phyloP scores from a whole-genome alignment of 37 sponge, comb jelly and placozoan genomes.

The Chondrilla cf. caribensis region DNA sequence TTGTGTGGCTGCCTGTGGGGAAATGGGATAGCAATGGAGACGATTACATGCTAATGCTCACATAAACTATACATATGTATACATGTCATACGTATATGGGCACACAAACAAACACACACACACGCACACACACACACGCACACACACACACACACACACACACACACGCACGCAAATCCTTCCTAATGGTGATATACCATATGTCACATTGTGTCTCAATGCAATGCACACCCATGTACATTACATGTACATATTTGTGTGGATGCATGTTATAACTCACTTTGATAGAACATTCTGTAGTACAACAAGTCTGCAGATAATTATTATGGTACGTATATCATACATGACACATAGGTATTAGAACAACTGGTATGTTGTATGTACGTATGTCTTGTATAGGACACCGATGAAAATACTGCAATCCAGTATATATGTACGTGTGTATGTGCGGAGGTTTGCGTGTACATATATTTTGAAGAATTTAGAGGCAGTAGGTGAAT shows the following conservation, averaged over 20 bases:
- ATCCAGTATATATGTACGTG: neutral
- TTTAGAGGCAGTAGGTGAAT: neutral
- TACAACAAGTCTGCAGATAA: constrained; percentile 24
- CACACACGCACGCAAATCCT: no score
- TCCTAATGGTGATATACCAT: no score
- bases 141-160: no score
- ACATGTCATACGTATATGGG: neutral
- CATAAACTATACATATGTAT: neutral
- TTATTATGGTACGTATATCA: neutral
- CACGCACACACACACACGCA: neutral
- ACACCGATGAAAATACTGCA: neutral
- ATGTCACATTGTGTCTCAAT: no score
- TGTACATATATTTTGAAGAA: no score
- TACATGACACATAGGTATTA: neutral
- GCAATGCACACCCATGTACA: no score
- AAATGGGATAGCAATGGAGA: neutral
- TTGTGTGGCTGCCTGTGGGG: constrained; percentile 19
- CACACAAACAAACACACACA: neutral
- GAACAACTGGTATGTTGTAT: no score
- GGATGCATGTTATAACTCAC: no score
- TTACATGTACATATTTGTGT: no score
- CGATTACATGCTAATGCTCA: neutral
- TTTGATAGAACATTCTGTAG: constrained; percentile 33
- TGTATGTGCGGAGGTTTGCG: no score
- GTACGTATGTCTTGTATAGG: neutral